Percentiles rank a stretch among this genome's conserved stretches.
phyloP scores from a whole-genome alignment of 2,888 invertebrate species.

The Clunio marinus region DNA sequence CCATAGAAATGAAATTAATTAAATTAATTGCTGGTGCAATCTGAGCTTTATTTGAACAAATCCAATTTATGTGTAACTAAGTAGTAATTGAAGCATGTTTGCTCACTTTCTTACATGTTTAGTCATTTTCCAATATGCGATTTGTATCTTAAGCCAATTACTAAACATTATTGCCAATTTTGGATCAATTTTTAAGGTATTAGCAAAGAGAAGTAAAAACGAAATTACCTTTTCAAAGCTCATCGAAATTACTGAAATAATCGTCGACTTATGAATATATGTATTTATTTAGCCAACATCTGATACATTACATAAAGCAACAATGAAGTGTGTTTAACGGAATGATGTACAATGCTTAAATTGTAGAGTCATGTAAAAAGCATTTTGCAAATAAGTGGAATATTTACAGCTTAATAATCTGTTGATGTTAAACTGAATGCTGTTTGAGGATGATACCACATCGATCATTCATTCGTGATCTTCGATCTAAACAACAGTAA shows the following conservation, averaged over 20 bases:
- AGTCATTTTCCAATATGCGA: too few relatives aligned
- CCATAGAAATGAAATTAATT: not conserved
- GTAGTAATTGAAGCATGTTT: too few relatives aligned
- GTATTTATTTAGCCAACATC: not conserved
- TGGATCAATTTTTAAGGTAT: too few relatives aligned
- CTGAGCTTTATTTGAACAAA: not conserved
- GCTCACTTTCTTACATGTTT: too few relatives aligned
- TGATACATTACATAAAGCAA: not conserved
- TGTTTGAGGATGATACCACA: not conserved
- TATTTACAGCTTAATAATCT: not conserved
- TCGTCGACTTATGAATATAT: not conserved
- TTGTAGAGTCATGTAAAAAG: conserved; percentile 5
- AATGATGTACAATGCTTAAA: not conserved
- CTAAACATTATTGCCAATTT: too few relatives aligned
- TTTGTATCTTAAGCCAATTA: too few relatives aligned
- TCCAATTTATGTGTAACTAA: too few relatives aligned
- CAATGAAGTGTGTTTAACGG: not conserved
- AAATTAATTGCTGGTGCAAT: not conserved
- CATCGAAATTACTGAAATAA: not conserved
- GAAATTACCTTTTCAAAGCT: too few relatives aligned
- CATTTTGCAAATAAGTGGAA: not conserved
- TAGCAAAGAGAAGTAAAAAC: too few relatives aligned
- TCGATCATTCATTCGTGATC: not conserved
- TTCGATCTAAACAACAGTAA: not conserved
- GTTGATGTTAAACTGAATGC: too few relatives aligned